These are phyloP conservation scores for Drosophila parabipectinata DNA, from an alignment of 1,140 invertebrate genomes.

Conservation along the genomic window DNA sequence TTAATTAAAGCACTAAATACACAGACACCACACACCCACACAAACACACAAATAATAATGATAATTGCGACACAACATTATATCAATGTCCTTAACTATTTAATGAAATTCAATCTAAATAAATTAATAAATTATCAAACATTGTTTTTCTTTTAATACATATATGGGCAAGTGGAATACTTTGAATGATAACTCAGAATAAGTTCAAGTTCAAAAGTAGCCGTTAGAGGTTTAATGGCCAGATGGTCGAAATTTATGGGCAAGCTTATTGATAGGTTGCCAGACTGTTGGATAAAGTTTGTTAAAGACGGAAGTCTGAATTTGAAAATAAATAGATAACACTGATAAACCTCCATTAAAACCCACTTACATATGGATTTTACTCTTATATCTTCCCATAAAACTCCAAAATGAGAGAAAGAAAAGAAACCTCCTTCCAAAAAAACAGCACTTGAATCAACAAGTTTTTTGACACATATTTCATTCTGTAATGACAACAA, in stretches of 20 bases:
- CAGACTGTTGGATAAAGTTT: constrained; percentile 1
- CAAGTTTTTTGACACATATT: not conserved
- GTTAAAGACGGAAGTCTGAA: not conserved
- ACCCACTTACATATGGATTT: not conserved
- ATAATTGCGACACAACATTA: constrained; percentile 69
- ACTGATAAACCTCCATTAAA: not conserved
- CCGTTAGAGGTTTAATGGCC: not conserved
- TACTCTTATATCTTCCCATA: no score
- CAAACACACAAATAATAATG: constrained; percentile 41
- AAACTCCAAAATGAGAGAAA: no score
- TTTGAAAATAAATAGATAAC: not conserved
- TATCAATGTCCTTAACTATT: constrained; percentile 82
- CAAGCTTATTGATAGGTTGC: constrained; percentile 5
- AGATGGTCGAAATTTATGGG: not conserved
- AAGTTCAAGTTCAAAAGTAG: not conserved
- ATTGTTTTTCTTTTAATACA: not conserved
- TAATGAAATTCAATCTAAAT: constrained; percentile 80
- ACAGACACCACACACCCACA: constrained; percentile 25
- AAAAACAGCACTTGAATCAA: not conserved
- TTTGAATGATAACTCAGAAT: no score
- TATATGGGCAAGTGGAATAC: no score
- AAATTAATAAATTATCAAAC: constrained; percentile 73
- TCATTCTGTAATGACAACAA: not conserved
- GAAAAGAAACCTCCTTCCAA: not conserved
- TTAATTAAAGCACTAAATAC: constrained; percentile 60